Conservation (phyloP, 1,140 invertebrate genomes). For the Nephotettix cincticeps region DNA sequence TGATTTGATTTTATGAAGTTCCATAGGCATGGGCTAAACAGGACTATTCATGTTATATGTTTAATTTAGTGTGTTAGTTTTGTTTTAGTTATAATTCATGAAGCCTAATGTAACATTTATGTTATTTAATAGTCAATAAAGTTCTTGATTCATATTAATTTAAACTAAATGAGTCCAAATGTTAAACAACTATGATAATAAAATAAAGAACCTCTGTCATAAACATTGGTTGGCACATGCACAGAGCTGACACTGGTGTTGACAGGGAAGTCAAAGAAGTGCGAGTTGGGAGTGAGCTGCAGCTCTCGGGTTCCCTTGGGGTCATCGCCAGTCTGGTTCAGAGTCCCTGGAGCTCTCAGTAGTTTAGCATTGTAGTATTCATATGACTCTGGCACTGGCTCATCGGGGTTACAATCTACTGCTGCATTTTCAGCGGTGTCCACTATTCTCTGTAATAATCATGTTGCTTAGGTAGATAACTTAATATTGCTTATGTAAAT, state of each 20-base stretch:
- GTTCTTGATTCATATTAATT: too few species aligned
- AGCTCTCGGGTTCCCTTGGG: slow-evolving; percentile 55
- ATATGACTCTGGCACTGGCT: slow-evolving; percentile 61
- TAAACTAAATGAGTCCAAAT: too few species aligned
- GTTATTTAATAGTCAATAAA: too few species aligned
- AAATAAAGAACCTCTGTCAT: slow-evolving; percentile 86
- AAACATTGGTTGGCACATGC: slow-evolving; percentile 95
- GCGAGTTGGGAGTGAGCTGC: slow-evolving; percentile 63
- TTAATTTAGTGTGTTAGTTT: too few species aligned
- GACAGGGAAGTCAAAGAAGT: slow-evolving; percentile 79
- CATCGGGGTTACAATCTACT: slow-evolving; percentile 55
- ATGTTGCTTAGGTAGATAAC: slow-evolving; percentile 2
- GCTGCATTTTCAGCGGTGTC: slow-evolving; percentile 77
- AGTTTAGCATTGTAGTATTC: slow-evolving; percentile 74
- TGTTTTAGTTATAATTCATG: too few species aligned
- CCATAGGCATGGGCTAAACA: too few species aligned
- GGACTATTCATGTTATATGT: too few species aligned
- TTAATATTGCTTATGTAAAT: too few species aligned
- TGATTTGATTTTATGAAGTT: too few species aligned
- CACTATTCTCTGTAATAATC: slow-evolving; percentile 65
- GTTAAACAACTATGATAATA: too few species aligned
- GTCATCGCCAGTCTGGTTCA: slow-evolving; percentile 21
- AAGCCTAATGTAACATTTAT: too few species aligned
- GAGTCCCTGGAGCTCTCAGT: slow-evolving; percentile 52
- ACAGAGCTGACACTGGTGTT: slow-evolving; percentile 86